A percentile compares a stretch with the other conserved stretches of the same genome.
These are phyloP conservation scores for Morus bassanus DNA, from an alignment of 2,797 vertebrate species.

Conservation along the genomic window DNA sequence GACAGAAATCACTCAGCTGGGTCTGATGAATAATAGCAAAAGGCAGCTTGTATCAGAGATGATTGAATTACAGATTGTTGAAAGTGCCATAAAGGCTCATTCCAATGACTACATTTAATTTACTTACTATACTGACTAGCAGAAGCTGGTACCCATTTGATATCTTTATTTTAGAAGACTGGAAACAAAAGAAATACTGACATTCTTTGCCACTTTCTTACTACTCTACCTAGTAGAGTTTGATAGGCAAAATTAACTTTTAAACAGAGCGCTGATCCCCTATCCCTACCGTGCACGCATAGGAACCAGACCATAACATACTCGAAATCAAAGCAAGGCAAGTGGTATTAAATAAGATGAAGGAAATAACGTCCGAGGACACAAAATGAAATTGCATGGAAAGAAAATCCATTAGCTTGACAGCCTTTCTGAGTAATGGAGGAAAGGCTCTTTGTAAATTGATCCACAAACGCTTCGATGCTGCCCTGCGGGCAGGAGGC, in stretches of 20 bases:
- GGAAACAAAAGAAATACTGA: slow-evolving; percentile 32
- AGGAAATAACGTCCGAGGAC: neutral
- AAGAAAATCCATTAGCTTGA: neutral
- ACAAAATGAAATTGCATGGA: neutral
- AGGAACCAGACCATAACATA: neutral
- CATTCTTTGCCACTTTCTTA: slow-evolving; percentile 4
- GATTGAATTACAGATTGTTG: slow-evolving; percentile 71
- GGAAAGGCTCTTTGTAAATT: neutral
- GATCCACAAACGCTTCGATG: neutral
- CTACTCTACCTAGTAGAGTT: slow-evolving; percentile 55
- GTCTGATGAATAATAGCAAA: slow-evolving; percentile 75
- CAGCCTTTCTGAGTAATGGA: neutral
- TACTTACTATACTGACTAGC: slow-evolving; percentile 45
- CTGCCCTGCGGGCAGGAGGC: neutral
- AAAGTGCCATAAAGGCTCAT: slow-evolving; percentile 59
- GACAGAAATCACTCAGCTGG: slow-evolving; percentile 74
- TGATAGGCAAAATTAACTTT: slow-evolving; percentile 53
- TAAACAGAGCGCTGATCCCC: neutral
- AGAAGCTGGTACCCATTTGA: slow-evolving; percentile 1
- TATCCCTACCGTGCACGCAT: neutral
- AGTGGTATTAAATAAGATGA: neutral
- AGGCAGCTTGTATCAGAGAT: slow-evolving; percentile 66
- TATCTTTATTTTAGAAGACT: slow-evolving; percentile 43
- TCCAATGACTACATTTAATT: slow-evolving; percentile 67
- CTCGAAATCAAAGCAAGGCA: neutral